phyloP scores from a whole-genome alignment of 2,797 vertebrate species.

The Zalophus californianus region DNA sequence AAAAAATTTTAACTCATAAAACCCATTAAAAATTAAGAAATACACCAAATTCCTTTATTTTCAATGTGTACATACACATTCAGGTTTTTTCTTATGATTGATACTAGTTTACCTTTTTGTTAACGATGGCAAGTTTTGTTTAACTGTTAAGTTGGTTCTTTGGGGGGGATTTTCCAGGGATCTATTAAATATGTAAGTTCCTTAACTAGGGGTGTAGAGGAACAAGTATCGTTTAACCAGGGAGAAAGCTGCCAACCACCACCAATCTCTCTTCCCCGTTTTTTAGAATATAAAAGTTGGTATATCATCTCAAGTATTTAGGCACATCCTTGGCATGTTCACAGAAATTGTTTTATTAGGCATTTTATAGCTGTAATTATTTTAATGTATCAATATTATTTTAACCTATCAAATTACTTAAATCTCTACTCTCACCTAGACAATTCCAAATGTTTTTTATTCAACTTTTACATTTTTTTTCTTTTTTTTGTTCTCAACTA shows the following conservation, averaged over 20 bases:
- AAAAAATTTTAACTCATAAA: not conserved
- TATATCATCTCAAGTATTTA: not conserved
- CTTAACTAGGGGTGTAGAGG: not conserved
- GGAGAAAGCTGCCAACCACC: conserved; percentile 21
- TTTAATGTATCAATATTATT: not conserved
- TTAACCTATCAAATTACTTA: not conserved
- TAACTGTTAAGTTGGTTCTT: conserved; percentile 19
- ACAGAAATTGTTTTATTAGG: not conserved
- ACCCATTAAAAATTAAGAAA: conserved; percentile 51
- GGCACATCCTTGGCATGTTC: not conserved
- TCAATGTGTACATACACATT: conserved; percentile 9
- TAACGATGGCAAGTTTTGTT: conserved; percentile 54
- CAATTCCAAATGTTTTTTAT: conserved; percentile 20
- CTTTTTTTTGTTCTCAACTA: not conserved
- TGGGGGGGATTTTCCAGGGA: conserved; percentile 32
- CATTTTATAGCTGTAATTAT: not conserved
- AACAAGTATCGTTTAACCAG: conserved; percentile 8
- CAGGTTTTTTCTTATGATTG: conserved; percentile 41
- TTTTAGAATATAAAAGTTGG: conserved; percentile 23
- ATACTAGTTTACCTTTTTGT: conserved; percentile 23
- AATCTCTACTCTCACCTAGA: not conserved
- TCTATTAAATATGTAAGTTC: conserved; percentile 36
- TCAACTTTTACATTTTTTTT: not conserved
- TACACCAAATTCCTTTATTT: conserved; percentile 35
- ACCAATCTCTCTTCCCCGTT: not conserved